Evolutionary conservation across 2,888 invertebrate genomes (phyloP), one percentile per base, ranked within the genome.

Genomic region (Rhabditoides inermis): DNA sequence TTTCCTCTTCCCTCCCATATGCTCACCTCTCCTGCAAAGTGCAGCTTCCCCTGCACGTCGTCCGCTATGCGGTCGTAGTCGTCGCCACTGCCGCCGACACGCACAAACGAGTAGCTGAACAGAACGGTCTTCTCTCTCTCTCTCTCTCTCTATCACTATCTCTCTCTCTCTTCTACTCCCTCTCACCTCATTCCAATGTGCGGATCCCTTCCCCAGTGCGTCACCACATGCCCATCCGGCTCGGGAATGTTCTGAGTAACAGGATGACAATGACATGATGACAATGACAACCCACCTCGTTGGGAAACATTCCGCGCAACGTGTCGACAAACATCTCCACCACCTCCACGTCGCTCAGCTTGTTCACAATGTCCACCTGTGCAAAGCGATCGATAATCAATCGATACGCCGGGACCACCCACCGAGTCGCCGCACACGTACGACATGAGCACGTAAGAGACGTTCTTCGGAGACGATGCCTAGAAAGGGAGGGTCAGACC

Each of bases 21-120:
- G 28, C 47, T 61, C 56, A 79, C 79, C 77, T 81, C 81, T 55
- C 81, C 81, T 39, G 80, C 80, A 67, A 81, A 81, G 68, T 69
- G 79, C 10, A 81, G 20, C 53, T 72, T 77, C 18, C 74, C 63
- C 15, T 75, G 67, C n/a, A 81, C 62, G 15, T 77, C 66, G 53
- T 73, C 67, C 15, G 79, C 77, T 53, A 81, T 53, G 25, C 61
- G 56, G 50, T 79, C 78, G 63, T 79, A 80, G 25, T 73, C 67
- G 32, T 56, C 58, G 2, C 77, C 78, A 18, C 63, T 65, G 10
- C 74, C 74, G 12, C 78, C 77, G 0, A 78, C 76, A 30, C 78
- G 77, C 3, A 81, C 71, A 58, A 76, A 81, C 40, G 78, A 78
- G 68, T 79, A 81, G 2, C 77, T 76, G n/a, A n/a, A n/a, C n/a